A percentile compares a stretch with the other conserved stretches of the same genome.
phyloP scores from a whole-genome alignment of 2,113 vertebrate species.

The Laticauda colubrina region DNA sequence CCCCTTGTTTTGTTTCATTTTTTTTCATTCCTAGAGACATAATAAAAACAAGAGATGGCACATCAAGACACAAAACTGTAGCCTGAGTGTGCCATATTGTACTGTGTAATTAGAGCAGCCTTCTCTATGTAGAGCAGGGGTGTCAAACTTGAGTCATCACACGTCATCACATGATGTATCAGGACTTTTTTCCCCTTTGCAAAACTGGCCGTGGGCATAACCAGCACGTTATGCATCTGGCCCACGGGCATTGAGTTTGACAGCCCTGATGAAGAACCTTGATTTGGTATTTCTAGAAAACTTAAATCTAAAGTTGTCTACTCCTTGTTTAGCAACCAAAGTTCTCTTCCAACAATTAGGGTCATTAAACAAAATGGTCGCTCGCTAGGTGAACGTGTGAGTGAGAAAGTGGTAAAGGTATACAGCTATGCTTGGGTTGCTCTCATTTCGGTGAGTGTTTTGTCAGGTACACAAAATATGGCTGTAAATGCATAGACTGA shows the following conservation, averaged over 20 bases:
- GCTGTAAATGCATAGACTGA: neutral
- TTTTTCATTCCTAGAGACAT: neutral
- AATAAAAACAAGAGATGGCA: neutral
- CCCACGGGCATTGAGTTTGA: no score
- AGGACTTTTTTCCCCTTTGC: no score
- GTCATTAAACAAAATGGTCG: neutral
- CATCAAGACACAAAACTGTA: neutral
- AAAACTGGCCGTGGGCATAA: no score
- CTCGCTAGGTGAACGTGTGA: neutral
- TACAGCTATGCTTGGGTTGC: neutral
- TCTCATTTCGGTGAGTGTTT: neutral
- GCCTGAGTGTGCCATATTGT: neutral
- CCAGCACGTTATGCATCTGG: no score
- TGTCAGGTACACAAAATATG: neutral
- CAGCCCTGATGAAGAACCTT: neutral
- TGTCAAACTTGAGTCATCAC: no score
- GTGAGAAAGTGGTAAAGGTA: neutral
- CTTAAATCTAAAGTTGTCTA: neutral
- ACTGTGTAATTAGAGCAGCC: neutral
- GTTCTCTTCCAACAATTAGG: neutral
- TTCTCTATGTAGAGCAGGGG: no score
- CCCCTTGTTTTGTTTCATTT: neutral
- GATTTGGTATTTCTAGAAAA: neutral
- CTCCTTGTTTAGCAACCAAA: neutral
- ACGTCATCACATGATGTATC: no score